Evolutionary conservation across 1,140 invertebrate genomes (phyloP), one percentile per base, ranked within the genome.

Genomic region (Bactericera cockerelli): DNA sequence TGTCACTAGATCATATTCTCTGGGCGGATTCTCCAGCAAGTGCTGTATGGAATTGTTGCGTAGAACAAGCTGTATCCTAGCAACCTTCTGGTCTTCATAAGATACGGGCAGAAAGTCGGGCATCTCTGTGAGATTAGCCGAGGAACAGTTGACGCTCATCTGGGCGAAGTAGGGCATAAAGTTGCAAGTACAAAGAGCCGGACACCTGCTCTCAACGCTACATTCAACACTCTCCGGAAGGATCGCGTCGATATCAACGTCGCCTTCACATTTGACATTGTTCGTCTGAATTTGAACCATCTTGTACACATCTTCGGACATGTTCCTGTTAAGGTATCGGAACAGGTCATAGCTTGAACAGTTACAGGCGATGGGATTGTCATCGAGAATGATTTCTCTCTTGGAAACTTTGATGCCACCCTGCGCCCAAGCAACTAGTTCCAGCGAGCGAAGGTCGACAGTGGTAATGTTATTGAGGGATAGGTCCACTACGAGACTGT

Each of bases 331-430:
- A 1, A 76, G 57, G 61, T 79, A 78, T 38, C 70, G 67, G 10
- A 77, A 64, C 56, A 86, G 76, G 19, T 71, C 61, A 39, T 79
- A 74, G 1, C 79, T 26, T 0, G 65, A 10, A 63, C 86, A 89
- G 63, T 85, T 78, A 63, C 86, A 88, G 3, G 65, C 53, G 24
- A 87, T 64, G 0, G 83, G 83, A 71, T 87, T 87, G 56, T 57
- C 33, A 36, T 77, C 67, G 57, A 70, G 74, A 2, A 81, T 68
- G 14, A 67, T 66, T 11, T 38, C 21, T 59, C 16, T 36, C 58
- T 67, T 59, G 26, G 14, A 58, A n/a, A 58, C 21, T 59, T 60
- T 22, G 21, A 57, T 67, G 24, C 65, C 26, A 1, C 60, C 61
- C n/a, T 70, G 58, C 54, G 65, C 59, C 10, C 69, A 54, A 38